Conservation (phyloP, 2,888 invertebrate genomes). For the Hydriomena furcata region DNA sequence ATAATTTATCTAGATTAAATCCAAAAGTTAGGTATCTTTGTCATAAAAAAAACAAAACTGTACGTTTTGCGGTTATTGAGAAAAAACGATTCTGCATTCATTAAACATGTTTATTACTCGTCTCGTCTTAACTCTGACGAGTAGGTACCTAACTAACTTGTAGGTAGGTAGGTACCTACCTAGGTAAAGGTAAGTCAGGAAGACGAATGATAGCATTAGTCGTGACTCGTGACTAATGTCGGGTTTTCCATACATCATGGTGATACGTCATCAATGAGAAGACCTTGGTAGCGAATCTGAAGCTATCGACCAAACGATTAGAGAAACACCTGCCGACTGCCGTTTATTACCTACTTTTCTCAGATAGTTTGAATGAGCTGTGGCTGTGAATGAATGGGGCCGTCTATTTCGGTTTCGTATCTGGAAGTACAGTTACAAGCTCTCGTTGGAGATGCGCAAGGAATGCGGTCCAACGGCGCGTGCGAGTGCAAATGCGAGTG, state of each 20-base stretch:
- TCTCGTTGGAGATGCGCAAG: constrained; percentile 24
- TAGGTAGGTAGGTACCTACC: not conserved
- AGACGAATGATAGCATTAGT: constrained; percentile 4
- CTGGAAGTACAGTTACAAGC: constrained; percentile 25
- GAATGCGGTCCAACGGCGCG: constrained; percentile 26
- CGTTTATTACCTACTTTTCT: constrained; percentile 13
- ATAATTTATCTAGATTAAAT: too few species aligned
- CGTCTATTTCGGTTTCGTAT: constrained; percentile 30
- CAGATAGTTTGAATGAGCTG: constrained; percentile 21
- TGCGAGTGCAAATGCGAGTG: not conserved
- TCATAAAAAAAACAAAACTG: too few species aligned
- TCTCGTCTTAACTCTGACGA: too few species aligned
- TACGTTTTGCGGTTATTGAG: too few species aligned
- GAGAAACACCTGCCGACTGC: constrained; percentile 1
- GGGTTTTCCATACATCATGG: constrained; percentile 5
- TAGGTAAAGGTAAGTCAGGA: not conserved
- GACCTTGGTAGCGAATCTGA: constrained; percentile 14
- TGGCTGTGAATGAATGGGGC: constrained; percentile 28
- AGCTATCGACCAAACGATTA: constrained; percentile 18
- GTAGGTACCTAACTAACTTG: too few species aligned
- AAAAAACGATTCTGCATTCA: too few species aligned
- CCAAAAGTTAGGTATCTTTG: too few species aligned
- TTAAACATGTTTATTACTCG: too few species aligned
- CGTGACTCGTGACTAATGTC: constrained; percentile 10
- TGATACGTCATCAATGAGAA: constrained; percentile 7